These are phyloP conservation scores for Epizoanthus illoricatus DNA, from an alignment of 92 coral and sea anemone genomes.

Conservation along the genomic window DNA sequence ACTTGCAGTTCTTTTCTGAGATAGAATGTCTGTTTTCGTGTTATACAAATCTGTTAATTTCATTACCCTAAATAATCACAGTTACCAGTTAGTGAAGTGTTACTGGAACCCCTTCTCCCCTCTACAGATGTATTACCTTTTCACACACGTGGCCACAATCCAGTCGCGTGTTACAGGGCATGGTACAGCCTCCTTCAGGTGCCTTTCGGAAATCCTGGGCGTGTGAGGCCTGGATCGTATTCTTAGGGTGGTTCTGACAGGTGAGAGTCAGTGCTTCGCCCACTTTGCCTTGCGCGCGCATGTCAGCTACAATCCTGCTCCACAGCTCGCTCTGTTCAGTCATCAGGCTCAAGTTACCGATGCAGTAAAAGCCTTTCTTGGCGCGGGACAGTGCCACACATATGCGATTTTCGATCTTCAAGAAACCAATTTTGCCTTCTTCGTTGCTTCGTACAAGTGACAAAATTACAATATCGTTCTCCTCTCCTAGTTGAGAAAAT, in stretches of 20 bases:
- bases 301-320: constrained; percentile 70
- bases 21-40: too few relatives aligned
- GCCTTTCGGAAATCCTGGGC: constrained; percentile 79
- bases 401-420: constrained; percentile 85
- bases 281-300: constrained; percentile 60
- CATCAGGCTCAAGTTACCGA: constrained; percentile 79
- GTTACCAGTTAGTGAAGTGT: too few relatives aligned
- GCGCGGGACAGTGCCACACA: constrained; percentile 97
- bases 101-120: neutral
- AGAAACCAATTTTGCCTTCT: constrained; percentile 89
- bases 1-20: too few relatives aligned
- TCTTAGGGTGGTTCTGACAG: constrained; percentile 92
- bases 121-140: neutral
- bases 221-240: constrained; percentile 69
- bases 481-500: constrained; percentile 67
- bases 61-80: too few relatives aligned
- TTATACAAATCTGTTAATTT: too few relatives aligned
- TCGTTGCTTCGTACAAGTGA: constrained; percentile 97
- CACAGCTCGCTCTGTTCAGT: constrained; percentile 68
- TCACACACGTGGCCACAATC: constrained; percentile 53
- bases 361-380: constrained; percentile 84
- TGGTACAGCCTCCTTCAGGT: constrained; percentile 92
- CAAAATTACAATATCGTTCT: constrained; percentile 88
- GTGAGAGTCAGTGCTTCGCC: constrained; percentile 67
- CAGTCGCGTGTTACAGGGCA: constrained; percentile 63